Conservation (phyloP, 2,888 invertebrate genomes). For the Acrobasis suavella region DNA sequence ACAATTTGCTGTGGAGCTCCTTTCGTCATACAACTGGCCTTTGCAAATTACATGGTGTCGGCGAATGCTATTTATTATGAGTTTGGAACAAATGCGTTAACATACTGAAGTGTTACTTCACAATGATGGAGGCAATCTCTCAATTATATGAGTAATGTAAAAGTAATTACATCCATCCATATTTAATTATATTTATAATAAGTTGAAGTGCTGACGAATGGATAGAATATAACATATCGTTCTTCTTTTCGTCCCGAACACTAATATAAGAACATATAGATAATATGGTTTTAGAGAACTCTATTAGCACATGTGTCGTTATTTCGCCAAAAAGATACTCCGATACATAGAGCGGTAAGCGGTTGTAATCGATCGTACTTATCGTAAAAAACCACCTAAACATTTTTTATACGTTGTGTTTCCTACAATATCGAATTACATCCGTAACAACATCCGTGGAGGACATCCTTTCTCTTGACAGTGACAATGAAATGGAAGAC, state of each 20-base stretch:
- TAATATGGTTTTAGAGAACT: too few species aligned
- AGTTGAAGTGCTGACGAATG: too few species aligned
- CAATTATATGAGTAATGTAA: not conserved
- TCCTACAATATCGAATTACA: too few species aligned
- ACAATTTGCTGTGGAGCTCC: not conserved
- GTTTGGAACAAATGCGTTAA: not conserved
- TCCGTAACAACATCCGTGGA: slow-evolving; percentile 19
- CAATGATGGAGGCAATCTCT: not conserved
- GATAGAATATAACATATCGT: too few species aligned
- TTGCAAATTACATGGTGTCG: not conserved
- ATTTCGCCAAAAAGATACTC: too few species aligned
- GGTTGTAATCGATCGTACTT: too few species aligned
- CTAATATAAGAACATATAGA: too few species aligned
- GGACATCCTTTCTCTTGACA: slow-evolving; percentile 43
- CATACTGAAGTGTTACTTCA: not conserved
- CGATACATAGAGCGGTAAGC: too few species aligned
- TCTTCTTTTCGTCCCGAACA: too few species aligned
- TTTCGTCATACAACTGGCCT: not conserved
- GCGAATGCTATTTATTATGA: slow-evolving; percentile 8
- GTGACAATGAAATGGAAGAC: slow-evolving; percentile 38
- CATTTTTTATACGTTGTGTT: too few species aligned
- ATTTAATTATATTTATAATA: not conserved
- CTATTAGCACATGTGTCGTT: too few species aligned
- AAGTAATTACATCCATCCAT: not conserved
- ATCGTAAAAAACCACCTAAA: too few species aligned